Evolutionary conservation across 2,113 vertebrate genomes (phyloP).

Genomic region (Emydura subglobosa): DNA sequence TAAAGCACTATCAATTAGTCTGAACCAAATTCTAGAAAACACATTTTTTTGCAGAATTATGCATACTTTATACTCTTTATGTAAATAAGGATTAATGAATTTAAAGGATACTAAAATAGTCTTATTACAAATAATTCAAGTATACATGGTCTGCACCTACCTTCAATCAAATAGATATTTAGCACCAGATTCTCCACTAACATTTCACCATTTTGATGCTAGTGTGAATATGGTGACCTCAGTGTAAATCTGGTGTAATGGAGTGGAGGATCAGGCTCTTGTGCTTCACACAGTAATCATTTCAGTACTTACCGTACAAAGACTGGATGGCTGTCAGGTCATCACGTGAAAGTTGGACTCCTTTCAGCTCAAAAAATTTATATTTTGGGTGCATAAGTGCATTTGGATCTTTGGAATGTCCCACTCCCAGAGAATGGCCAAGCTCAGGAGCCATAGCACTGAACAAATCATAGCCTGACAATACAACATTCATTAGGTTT

Average conservation of each 20-base stretch:
- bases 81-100: background rate
- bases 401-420: background rate
- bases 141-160: background rate
- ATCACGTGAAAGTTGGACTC: background rate
- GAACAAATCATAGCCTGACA: background rate
- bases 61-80: background rate
- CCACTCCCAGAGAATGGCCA: background rate
- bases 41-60: background rate
- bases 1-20: background rate
- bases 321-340: background rate
- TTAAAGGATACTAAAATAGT: background rate
- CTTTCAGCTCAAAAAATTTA: background rate
- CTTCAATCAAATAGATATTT: background rate
- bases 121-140: background rate
- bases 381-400: background rate
- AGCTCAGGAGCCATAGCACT: background rate
- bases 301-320: background rate
- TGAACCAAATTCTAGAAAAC: background rate
- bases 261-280: background rate
- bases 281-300: background rate
- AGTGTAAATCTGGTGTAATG: background rate
- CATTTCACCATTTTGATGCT: background rate
- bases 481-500: background rate
- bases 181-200: rapidly evolving
- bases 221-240: background rate